Conservation (phyloP, 2,888 invertebrate species). For the Latrodectus elegans region DNA sequence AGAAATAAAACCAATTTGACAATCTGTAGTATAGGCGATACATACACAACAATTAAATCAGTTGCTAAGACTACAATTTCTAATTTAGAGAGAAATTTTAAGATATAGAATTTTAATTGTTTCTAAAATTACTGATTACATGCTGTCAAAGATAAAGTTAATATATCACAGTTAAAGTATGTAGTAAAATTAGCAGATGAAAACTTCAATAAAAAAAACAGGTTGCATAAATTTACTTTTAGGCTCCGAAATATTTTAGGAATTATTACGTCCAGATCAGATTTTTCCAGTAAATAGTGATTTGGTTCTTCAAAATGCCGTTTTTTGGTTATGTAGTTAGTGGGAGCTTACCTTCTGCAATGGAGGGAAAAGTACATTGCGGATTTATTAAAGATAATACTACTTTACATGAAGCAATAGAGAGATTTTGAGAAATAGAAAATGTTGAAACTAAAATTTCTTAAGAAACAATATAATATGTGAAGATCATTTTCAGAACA, state of each 20-base stretch:
- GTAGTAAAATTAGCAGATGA: not conserved
- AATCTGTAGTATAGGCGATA: too few relatives aligned
- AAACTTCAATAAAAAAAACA: not conserved
- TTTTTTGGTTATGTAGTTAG: not conserved
- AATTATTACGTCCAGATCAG: not conserved
- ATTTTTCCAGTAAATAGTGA: not conserved
- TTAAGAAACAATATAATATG: not conserved
- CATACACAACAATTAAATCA: too few relatives aligned
- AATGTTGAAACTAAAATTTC: too few relatives aligned
- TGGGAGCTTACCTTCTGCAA: not conserved
- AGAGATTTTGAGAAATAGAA: too few relatives aligned
- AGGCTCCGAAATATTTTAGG: not conserved
- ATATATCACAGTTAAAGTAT: conserved; percentile 2
- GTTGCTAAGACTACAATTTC: too few relatives aligned
- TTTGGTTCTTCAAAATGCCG: not conserved
- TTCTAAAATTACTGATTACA: not conserved
- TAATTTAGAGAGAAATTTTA: too few relatives aligned
- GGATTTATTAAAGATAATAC: too few relatives aligned
- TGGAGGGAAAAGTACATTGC: too few relatives aligned
- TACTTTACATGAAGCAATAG: too few relatives aligned
- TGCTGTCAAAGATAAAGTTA: not conserved
- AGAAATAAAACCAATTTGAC: too few relatives aligned
- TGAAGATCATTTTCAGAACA: too few relatives aligned
- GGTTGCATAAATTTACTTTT: not conserved
- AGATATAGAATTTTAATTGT: not conserved